Conservation (phyloP, 2,888 invertebrate genomes). For the Ormyrus thymus region DNA sequence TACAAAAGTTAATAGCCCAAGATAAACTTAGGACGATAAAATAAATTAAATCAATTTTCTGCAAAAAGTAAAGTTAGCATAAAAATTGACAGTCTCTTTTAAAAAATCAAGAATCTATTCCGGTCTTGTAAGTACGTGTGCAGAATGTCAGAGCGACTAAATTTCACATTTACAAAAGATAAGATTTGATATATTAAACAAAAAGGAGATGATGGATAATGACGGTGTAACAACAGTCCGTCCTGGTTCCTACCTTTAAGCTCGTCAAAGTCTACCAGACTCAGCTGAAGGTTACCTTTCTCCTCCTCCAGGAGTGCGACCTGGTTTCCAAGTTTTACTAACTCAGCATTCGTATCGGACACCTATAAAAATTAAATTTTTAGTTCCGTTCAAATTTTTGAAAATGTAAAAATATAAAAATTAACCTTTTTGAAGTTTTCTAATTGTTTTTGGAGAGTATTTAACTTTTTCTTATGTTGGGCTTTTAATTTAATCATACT, state of each 20-base stretch:
- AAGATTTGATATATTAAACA: slow-evolving; percentile 26
- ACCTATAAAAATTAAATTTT: slow-evolving; percentile 77
- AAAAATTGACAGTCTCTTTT: background rate
- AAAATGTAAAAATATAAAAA: slow-evolving; percentile 9
- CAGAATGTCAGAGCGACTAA: slow-evolving; percentile 37
- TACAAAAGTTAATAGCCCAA: slow-evolving; percentile 3
- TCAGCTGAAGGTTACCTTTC: slow-evolving; percentile 92
- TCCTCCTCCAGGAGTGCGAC: slow-evolving; percentile 92
- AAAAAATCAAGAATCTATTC: slow-evolving; percentile 9
- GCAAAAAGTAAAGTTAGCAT: background rate
- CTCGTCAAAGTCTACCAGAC: slow-evolving; percentile 87
- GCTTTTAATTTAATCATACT: slow-evolving; percentile 86
- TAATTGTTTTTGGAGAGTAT: slow-evolving; percentile 84
- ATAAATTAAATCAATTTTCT: background rate
- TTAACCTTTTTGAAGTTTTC: slow-evolving; percentile 73
- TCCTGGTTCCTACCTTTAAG: slow-evolving; percentile 78
- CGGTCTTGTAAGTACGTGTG: slow-evolving; percentile 19
- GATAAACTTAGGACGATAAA: slow-evolving; percentile 4
- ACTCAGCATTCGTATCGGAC: slow-evolving; percentile 82
- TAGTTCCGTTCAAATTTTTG: slow-evolving; percentile 9
- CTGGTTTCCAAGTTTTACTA: slow-evolving; percentile 83
- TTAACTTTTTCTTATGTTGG: slow-evolving; percentile 83
- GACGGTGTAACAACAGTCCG: slow-evolving; percentile 61
- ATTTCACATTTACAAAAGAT: slow-evolving; percentile 49
- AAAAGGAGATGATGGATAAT: slow-evolving; percentile 61